Conservation (phyloP, 2,797 vertebrate genomes). For the Lerista edwardsae region DNA sequence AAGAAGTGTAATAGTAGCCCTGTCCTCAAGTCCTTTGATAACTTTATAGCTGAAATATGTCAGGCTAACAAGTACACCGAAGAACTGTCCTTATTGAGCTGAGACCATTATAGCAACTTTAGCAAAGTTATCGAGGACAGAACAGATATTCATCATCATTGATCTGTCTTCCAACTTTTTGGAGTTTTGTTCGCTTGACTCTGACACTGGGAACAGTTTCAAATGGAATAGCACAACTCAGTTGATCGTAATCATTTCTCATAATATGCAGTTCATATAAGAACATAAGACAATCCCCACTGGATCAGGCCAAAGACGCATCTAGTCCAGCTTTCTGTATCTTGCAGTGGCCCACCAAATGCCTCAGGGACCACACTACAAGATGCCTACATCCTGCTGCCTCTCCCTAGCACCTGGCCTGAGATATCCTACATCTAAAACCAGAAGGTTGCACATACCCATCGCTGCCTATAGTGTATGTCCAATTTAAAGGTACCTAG, state of each 20-base stretch:
- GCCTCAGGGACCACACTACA: no score
- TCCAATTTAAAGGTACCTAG: no score
- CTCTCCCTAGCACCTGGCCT: no score
- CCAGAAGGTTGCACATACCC: no score
- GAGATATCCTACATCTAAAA: no score
- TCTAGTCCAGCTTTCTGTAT: no score
- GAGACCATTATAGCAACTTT: conserved; percentile 18
- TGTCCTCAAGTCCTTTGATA: conserved; percentile 17
- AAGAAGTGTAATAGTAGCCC: background rate
- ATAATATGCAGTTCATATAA: no score
- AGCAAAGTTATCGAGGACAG: background rate
- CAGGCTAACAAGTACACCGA: background rate
- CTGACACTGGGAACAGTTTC: background rate
- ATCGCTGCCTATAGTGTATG: no score
- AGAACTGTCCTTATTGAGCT: conserved; percentile 18
- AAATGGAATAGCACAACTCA: background rate
- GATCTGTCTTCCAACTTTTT: background rate
- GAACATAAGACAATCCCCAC: no score
- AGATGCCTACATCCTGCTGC: no score
- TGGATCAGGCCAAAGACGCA: no score
- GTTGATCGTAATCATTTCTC: background rate
- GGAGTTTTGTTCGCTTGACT: conserved; percentile 6
- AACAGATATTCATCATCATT: background rate
- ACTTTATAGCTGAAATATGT: conserved; percentile 23
- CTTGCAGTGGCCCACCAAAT: no score